These are phyloP conservation scores for Latheticus oryzae DNA, from an alignment of 2,888 invertebrate species.

Conservation along the genomic window DNA sequence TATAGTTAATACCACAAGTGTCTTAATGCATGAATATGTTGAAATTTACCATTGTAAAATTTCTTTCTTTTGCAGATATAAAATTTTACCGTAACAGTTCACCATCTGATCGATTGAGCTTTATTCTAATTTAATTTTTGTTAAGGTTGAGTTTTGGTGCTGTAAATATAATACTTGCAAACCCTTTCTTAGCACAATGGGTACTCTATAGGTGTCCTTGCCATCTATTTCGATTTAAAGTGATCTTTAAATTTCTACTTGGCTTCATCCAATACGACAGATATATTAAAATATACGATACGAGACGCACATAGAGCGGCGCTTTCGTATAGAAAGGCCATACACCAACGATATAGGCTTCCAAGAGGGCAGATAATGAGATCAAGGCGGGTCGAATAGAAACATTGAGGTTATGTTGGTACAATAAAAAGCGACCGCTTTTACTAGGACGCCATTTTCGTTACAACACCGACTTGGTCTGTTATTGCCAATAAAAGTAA, in stretches of 20 bases:
- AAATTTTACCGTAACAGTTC: no score
- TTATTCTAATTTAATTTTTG: no score
- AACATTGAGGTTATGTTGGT: conserved; percentile 48
- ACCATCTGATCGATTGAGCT: no score
- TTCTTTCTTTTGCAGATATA: no score
- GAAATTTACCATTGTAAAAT: no score
- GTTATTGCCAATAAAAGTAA: conserved; percentile 29
- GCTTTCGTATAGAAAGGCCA: conserved; percentile 41
- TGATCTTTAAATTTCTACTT: conserved; percentile 36
- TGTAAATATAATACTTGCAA: no score
- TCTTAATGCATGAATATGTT: no score
- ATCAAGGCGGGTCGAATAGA: conserved; percentile 50
- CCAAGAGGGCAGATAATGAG: conserved; percentile 51
- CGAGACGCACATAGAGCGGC: conserved; percentile 17
- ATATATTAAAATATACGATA: conserved; percentile 51
- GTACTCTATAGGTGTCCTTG: no score
- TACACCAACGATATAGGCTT: conserved; percentile 46
- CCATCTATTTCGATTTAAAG: conserved; percentile 40
- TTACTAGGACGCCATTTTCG: conserved; percentile 45
- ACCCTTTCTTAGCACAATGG: no score
- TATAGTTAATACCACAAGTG: no score
- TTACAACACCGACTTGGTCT: conserved; percentile 9
- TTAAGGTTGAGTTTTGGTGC: no score
- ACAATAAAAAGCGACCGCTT: conserved; percentile 49
- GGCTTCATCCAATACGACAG: conserved; percentile 34